phyloP scores from a whole-genome alignment of 2,888 invertebrate species.

The Rhopalosiphum nymphaeae region DNA sequence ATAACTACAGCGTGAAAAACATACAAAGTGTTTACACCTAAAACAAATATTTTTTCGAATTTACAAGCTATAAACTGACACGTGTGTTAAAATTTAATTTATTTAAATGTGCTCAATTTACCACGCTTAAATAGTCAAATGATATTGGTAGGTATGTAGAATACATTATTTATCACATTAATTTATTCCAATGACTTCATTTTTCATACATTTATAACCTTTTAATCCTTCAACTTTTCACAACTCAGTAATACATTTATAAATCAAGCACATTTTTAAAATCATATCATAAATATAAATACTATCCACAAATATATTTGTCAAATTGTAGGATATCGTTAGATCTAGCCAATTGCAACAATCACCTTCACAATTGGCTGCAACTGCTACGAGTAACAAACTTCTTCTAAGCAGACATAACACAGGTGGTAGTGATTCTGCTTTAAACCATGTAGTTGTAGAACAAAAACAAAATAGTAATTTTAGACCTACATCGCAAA shows the following conservation, averaged over 20 bases:
- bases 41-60: too few relatives aligned
- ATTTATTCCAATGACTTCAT: neutral
- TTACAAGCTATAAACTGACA: neutral
- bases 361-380: constrained; percentile 24
- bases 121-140: neutral
- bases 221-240: neutral
- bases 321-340: constrained; percentile 49
- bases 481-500: constrained; percentile 47
- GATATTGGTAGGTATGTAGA: neutral
- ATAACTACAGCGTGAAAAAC: neutral
- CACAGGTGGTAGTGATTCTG: constrained; percentile 61
- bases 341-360: constrained; percentile 53
- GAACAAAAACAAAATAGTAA: constrained; percentile 38
- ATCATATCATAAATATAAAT: neutral
- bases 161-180: neutral
- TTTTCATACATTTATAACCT: neutral
- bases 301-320: constrained; percentile 28
- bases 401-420: constrained; percentile 46
- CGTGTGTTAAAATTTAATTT: neutral
- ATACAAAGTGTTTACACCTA: neutral
- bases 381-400: constrained; percentile 23
- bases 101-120: neutral
- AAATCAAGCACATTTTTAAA: neutral
- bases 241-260: neutral
- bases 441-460: constrained; percentile 58